A percentile compares a stretch with the other conserved stretches of the same genome.
Conservation (phyloP, 1,140 invertebrate species). For the Brachionus manjavacas region DNA sequence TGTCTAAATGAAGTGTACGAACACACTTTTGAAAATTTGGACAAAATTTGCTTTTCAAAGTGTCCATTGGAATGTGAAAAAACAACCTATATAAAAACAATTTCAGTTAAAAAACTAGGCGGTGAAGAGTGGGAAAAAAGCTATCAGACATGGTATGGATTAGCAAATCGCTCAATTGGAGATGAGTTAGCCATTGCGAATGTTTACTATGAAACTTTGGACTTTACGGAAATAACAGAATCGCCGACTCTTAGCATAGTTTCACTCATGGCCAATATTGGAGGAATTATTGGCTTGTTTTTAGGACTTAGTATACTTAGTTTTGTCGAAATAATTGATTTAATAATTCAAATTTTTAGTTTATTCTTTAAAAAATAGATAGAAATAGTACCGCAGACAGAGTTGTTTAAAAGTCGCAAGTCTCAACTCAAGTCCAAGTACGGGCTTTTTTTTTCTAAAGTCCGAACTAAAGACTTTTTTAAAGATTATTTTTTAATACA, state of each 20-base stretch:
- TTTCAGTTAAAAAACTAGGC: not conserved
- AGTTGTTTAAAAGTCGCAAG: too few relatives aligned
- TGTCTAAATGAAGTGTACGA: not conserved
- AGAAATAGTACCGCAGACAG: too few relatives aligned
- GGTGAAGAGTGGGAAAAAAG: not conserved
- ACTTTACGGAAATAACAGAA: conserved; percentile 37
- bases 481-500: too few relatives aligned
- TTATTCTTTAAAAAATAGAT: not conserved
- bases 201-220: conserved; percentile 11
- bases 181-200: not conserved
- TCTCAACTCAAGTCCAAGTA: too few relatives aligned
- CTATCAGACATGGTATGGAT: not conserved
- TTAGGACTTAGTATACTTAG: not conserved
- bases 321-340: not conserved
- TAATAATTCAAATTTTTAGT: not conserved
- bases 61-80: conserved; percentile 38
- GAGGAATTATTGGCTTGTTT: not conserved
- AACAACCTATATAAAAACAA: not conserved
- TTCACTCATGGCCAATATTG: not conserved
- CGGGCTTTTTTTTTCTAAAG: too few relatives aligned
- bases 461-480: too few relatives aligned
- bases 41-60: not conserved
- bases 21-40: not conserved
- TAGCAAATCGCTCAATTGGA: not conserved
- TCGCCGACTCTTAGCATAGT: not conserved